Percentiles rank a stretch among this genome's conserved stretches.
Evolutionary conservation across 2,888 invertebrate species (phyloP).

Genomic region (Lydus trimaculatus): DNA sequence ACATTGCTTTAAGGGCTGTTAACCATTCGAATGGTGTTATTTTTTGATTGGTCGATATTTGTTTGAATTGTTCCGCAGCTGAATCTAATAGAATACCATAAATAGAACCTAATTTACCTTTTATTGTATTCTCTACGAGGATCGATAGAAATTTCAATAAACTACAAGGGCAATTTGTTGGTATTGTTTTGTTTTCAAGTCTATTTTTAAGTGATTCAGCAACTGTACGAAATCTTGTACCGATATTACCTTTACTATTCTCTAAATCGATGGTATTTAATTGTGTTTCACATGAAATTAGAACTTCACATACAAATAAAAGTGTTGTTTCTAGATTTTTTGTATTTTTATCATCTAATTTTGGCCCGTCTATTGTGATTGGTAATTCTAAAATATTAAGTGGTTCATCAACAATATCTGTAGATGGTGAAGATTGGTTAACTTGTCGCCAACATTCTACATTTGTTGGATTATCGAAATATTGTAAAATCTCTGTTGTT

Average conservation of each 20-base stretch:
- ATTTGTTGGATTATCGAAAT: constrained; percentile 67
- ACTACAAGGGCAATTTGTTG: constrained; percentile 48
- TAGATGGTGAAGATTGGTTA: constrained; percentile 26
- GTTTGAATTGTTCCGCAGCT: constrained; percentile 64
- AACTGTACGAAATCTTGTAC: constrained; percentile 57
- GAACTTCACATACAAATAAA: constrained; percentile 62
- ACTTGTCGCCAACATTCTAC: constrained; percentile 55
- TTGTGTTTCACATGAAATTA: constrained; percentile 68
- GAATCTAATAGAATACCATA: constrained; percentile 79
- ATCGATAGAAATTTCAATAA: constrained; percentile 60
- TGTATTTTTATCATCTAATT: constrained; percentile 44
- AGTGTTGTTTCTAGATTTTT: constrained; percentile 52
- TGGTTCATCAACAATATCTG: constrained; percentile 8
- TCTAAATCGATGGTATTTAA: constrained; percentile 74
- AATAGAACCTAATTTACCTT: constrained; percentile 81
- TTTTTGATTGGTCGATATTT: constrained; percentile 46
- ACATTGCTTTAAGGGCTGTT: constrained; percentile 60
- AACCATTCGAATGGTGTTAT: constrained; percentile 58
- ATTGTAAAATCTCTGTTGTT: constrained; percentile 61
- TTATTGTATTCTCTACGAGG: constrained; percentile 74
- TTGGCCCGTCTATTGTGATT: constrained; percentile 50
- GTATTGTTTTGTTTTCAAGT: constrained; percentile 43
- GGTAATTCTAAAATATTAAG: constrained; percentile 5
- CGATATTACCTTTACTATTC: constrained; percentile 78
- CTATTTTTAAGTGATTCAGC: constrained; percentile 51